Evolutionary conservation across 2,888 invertebrate genomes (phyloP), one percentile per base, ranked within the genome.

Genomic region (Hirtodrosophila cameraria): DNA sequence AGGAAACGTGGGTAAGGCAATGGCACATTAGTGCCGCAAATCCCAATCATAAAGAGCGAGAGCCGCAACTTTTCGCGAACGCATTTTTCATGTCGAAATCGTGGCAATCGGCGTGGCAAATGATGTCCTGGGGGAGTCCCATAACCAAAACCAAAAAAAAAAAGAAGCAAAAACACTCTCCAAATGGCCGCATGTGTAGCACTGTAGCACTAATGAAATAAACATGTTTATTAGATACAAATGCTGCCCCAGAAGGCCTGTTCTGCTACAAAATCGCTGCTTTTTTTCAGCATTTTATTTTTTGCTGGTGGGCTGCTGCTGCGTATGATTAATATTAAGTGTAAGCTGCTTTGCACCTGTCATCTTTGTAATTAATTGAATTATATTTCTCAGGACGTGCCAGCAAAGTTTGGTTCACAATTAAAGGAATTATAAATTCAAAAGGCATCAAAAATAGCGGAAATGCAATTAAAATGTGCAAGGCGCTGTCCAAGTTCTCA

Each of bases 61-160:
- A 64, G 61, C 53, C 30, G 49, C 48, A 75, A 63, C 58, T 73
- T 83, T 83, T 83, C 82, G 82, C 82, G 82, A 82, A 82, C 77
- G 84, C 82, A 82, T 82, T 82, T 86, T 86, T 82, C 82, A 82
- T 82, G 82, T 82, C 86, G 62, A 65, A 78, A 57, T 75, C 80
- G 73, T 80, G 79, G 80, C 76, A 76, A 76, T 79, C 70, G 73
- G 64, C 76, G 46, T 60, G 62, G 64, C 72, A 81, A 85, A 81
- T 83, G 83, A 72, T 66, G 75, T 85, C 81, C 83, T 72, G 38
- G 48, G 77, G 79, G 77, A 65, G 75, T 71, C 23, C 23, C 23
- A 18, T 8, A 23, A 41, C 67, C 61, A 48, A 52, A 48, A 69
- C 36, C 31, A 42, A n/a, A 16, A 27, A 20, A 53, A 30, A 30